Evolutionary conservation across 1,140 invertebrate genomes (phyloP).

Genomic region (Belonocnema kinseyi): DNA sequence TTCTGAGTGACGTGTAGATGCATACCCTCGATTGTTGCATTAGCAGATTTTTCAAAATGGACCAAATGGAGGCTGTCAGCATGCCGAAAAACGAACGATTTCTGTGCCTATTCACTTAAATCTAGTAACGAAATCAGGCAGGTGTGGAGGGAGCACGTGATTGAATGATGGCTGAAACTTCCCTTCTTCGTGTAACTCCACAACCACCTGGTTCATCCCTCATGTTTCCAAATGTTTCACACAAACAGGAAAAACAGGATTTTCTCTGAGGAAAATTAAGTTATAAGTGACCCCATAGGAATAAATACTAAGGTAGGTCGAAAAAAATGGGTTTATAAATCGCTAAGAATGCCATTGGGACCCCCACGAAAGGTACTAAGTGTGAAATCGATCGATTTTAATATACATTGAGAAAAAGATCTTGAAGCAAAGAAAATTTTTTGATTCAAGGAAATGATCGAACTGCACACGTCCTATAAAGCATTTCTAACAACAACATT

Average conservation of each 20-base stretch:
- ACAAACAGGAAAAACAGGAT: background rate
- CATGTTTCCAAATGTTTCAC: background rate
- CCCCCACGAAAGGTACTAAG: too few species aligned
- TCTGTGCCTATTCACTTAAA: slow-evolving; percentile 21
- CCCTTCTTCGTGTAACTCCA: background rate
- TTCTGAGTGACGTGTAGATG: background rate
- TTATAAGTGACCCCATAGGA: too few species aligned
- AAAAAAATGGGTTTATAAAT: too few species aligned
- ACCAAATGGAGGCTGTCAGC: slow-evolving; percentile 27
- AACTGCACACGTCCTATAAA: too few species aligned
- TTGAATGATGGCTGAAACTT: slow-evolving; percentile 15
- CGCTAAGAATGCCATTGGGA: too few species aligned
- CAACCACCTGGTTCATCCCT: slow-evolving; percentile 9
- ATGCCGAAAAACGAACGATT: background rate
- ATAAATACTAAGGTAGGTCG: too few species aligned
- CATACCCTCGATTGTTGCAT: background rate
- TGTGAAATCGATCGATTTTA: too few species aligned
- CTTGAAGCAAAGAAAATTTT: too few species aligned
- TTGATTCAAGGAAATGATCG: too few species aligned
- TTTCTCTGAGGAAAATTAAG: background rate
- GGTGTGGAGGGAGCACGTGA: slow-evolving; percentile 24
- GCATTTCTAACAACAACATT: too few species aligned
- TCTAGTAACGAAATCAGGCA: slow-evolving; percentile 29
- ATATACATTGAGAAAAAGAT: too few species aligned
- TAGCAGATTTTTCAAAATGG: slow-evolving; percentile 17